Base-by-base conservation (phyloP, 2,113 vertebrate species). In the Triplophysa siluroides region DNA sequence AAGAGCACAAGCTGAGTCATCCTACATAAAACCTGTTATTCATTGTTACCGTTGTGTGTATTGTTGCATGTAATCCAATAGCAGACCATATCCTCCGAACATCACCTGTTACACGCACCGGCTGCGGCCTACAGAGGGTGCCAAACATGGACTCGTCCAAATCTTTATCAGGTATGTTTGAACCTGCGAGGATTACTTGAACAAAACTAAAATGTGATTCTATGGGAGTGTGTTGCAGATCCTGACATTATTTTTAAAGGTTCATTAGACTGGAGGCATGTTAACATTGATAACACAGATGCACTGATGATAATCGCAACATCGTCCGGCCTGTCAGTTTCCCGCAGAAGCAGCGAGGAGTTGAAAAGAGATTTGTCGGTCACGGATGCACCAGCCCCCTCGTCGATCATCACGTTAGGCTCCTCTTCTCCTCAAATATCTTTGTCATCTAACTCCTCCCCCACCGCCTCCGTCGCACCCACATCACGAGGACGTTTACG, bases 331-430 rank as follows among this genome's bases (percentile, higher is more conserved):
- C 62, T 78, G 54, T 75, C 56, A 95, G 94, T 94, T 13, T 94
- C 94, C 79, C 93, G 94, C 54, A 92, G 95, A 73, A 95, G 93
- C 52, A 96, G 93, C 80, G 95, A 96, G 81, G 95, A 96, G 85
- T 91, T 95, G 73, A 95, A 94, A 62, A 88, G 94, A 23, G 95
- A 95, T 69, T 90, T 94, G 56, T 91, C 90, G 0, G 93, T 93
- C 0, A 83, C 93, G 0, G 95, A 96, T 52, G 91, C 93, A 4
- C 78, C 92, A 0, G 90, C 93, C 2, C 83, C 95, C 1, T 89
- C 93, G 4, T 92, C 94, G 2, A 89, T 95, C 1, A 92, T 95
- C 87, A 88, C 93, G 0, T 93, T 95, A 86, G 92, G 94, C 3
- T 90, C 94, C 0, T 94, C 85, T 41, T 85, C 95, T 0, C 94